Conservation (phyloP, 2,113 vertebrate genomes). For the Gymnarchus niloticus region DNA sequence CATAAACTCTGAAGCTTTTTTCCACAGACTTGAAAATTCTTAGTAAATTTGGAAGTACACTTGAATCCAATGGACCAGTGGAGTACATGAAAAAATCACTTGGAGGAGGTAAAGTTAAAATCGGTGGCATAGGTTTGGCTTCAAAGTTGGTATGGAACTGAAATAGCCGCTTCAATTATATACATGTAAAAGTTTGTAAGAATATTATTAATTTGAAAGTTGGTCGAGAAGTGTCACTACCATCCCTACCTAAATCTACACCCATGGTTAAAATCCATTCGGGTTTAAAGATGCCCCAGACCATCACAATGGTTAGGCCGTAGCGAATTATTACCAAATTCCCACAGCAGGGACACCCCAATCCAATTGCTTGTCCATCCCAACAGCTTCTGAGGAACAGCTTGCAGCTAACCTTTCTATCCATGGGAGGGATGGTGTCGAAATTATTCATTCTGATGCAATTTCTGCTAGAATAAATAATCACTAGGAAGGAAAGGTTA, state of each 20-base stretch:
- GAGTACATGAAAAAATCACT: background rate
- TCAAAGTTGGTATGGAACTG: too few relatives aligned
- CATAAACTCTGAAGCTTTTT: background rate
- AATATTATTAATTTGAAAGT: too few relatives aligned
- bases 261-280: too few relatives aligned
- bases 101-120: background rate
- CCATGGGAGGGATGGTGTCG: background rate
- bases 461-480: background rate
- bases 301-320: background rate
- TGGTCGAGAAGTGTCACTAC: too few relatives aligned
- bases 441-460: conserved; percentile 26
- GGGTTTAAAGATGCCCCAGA: background rate
- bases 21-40: too few relatives aligned
- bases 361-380: conserved; percentile 1
- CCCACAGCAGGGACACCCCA: background rate
- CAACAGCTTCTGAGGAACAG: conserved; percentile 22
- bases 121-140: too few relatives aligned
- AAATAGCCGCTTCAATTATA: too few relatives aligned
- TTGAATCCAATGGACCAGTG: background rate
- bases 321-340: background rate
- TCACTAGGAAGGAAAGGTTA: conserved; percentile 4
- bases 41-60: too few relatives aligned
- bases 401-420: conserved; percentile 18
- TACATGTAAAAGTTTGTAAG: too few relatives aligned
- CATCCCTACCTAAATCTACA: too few relatives aligned